Evolutionary conservation across 2,888 invertebrate species (phyloP).

Genomic region (Osmoderma eremita): DNA sequence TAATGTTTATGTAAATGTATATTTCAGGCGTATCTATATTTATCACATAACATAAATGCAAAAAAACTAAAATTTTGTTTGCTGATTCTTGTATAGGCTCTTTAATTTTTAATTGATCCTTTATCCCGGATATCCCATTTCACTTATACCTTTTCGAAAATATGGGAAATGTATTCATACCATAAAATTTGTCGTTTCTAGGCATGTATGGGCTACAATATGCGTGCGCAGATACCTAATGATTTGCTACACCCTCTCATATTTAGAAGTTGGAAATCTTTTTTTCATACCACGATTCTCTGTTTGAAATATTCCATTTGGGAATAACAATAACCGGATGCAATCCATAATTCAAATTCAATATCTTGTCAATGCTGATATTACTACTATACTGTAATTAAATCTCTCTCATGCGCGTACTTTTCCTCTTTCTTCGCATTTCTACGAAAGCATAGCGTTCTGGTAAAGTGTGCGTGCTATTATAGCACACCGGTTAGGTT

Average conservation of each 20-base stretch:
- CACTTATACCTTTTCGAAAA: too few relatives aligned
- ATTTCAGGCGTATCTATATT: too few relatives aligned
- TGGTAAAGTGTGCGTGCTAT: conserved; percentile 41
- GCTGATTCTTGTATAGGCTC: too few relatives aligned
- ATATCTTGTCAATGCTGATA: conserved; percentile 5
- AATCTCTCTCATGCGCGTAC: conserved; percentile 8
- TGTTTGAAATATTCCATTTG: conserved; percentile 22
- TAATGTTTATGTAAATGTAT: too few relatives aligned
- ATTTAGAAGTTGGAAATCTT: conserved; percentile 26
- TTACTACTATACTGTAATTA: conserved; percentile 1
- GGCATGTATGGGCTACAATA: conserved; percentile 3
- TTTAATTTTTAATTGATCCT: too few relatives aligned
- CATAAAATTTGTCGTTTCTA: conserved; percentile 7
- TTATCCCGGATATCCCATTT: too few relatives aligned
- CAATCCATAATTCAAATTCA: conserved; percentile 7
- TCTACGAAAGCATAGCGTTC: conserved; percentile 38
- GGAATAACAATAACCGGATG: conserved; percentile 22
- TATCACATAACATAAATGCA: too few relatives aligned
- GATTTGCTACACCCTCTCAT: conserved; percentile 19
- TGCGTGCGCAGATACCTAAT: conserved; percentile 33
- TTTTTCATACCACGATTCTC: conserved; percentile 27
- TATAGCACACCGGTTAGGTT: conserved; percentile 49
- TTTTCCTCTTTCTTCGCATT: conserved; percentile 21
- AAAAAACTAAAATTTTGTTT: too few relatives aligned
- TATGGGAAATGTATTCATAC: too few relatives aligned